Evolutionary conservation across 2,797 vertebrate genomes (phyloP), one percentile per base, ranked within the genome.

Genomic region (Xenentodon cancila): DNA sequence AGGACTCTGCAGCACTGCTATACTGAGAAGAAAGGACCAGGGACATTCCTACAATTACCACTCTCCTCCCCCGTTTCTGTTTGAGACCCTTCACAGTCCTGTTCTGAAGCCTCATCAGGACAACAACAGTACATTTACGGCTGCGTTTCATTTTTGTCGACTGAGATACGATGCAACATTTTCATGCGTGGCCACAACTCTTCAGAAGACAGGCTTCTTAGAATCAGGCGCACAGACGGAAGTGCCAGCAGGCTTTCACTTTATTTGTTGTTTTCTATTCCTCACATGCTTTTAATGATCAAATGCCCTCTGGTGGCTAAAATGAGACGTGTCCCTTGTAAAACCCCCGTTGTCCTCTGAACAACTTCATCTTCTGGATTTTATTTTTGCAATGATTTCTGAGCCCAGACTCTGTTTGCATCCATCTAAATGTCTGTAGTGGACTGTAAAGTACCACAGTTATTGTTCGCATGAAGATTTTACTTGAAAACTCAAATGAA

Each of bases 221-320:
- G 57, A 61, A 77, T 77, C 51, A 68, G 65, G 44, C 1, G 7
- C 27, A 30, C 59, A 59, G 53, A 44, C 70, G 78, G 71, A 80
- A 64, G 59, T n/a, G 73, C 80, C 67, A 63, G 67, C 47, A 72
- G 79, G 69, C 42, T 53, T 67, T 64, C 48, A 62, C 27, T 71
- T 78, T 59, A 34, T 70, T 80, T 30, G 74, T 58, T 76, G 67
- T 72, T 78, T 68, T 11, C 59, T 62, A 0, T 22, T 70, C 52
- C 61, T 76, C 37, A 45, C 80, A 84, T 76, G 34, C 34, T 37
- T 69, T 74, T 77, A 66, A 79, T 85, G 76, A 77, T 79, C 73
- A 87, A 65, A 88, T 71, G 82, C 86, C 88, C 81, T 64, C 86
- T 86, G 71, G 82, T 89, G 89, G 88, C 53, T 67, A 32, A 57